phyloP scores from a whole-genome alignment of 2,113 vertebrate genomes.

The Chascanopsetta lugubris region DNA sequence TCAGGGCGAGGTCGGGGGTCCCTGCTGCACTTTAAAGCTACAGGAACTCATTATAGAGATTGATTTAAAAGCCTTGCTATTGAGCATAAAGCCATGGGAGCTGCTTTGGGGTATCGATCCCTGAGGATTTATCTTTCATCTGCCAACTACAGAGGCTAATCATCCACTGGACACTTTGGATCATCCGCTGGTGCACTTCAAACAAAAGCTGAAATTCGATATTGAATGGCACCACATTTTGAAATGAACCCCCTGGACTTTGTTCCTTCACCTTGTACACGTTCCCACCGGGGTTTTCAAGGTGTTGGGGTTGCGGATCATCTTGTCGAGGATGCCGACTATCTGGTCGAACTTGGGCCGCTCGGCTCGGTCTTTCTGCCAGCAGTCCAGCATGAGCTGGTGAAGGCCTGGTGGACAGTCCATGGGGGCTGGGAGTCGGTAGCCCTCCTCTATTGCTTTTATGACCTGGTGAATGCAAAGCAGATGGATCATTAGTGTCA shows the following conservation, averaged over 20 bases:
- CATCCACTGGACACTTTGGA: conserved; percentile 60
- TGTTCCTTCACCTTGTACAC: conserved; percentile 89
- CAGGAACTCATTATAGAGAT: conserved; percentile 80
- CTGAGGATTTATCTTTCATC: conserved; percentile 75
- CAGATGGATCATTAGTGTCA: conserved; percentile 20
- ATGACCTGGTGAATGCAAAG: conserved; percentile 86
- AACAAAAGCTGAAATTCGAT: conserved; percentile 33
- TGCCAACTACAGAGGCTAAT: conserved; percentile 68
- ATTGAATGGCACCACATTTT: conserved; percentile 13
- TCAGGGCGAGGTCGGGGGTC: conserved; percentile 61
- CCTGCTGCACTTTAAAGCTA: conserved; percentile 74
- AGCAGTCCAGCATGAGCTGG: conserved; percentile 98
- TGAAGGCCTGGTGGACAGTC: conserved; percentile 97
- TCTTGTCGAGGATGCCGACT: conserved; percentile 98
- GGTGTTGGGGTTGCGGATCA: conserved; percentile 98
- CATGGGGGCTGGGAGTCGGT: conserved; percentile 97
- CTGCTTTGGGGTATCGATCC: conserved; percentile 73
- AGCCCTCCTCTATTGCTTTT: conserved; percentile 99
- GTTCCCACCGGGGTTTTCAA: conserved; percentile 96
- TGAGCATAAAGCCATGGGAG: conserved; percentile 76
- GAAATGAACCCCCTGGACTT: neutral
- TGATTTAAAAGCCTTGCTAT: conserved; percentile 80
- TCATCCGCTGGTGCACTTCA: conserved; percentile 59
- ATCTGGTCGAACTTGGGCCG: conserved; percentile 99
- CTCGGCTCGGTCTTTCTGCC: conserved; percentile 96